phyloP scores from a whole-genome alignment of 2,797 vertebrate species.

The Lophotriccus pileatus region DNA sequence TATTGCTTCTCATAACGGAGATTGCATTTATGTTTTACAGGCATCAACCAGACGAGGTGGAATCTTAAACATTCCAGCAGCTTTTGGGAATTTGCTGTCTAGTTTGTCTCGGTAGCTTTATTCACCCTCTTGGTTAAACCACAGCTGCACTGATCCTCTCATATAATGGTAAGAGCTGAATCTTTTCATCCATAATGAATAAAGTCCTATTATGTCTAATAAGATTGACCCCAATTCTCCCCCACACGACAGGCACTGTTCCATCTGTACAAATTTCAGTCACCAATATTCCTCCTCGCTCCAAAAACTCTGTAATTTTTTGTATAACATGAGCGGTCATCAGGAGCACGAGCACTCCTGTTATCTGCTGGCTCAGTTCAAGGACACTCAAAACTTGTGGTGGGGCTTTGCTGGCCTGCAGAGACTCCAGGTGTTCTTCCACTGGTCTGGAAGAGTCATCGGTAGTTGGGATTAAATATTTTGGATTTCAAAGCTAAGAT shows the following conservation, averaged over 20 bases:
- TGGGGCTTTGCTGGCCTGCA: neutral
- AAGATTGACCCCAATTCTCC: conserved; percentile 36
- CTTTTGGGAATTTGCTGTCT: neutral
- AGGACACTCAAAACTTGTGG: neutral
- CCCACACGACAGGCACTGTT: neutral
- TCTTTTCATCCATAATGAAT: neutral
- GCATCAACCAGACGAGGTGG: neutral
- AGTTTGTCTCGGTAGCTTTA: neutral
- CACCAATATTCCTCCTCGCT: neutral
- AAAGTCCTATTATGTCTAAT: conserved; percentile 19
- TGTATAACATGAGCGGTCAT: neutral
- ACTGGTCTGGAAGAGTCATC: neutral
- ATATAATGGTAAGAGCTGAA: accelerated
- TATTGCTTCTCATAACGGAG: neutral
- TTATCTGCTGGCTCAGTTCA: neutral
- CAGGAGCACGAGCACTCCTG: accelerated
- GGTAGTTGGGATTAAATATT: neutral
- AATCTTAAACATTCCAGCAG: neutral
- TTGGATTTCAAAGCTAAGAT: neutral
- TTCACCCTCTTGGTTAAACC: neutral
- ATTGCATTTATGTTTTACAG: neutral
- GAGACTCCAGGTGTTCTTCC: neutral
- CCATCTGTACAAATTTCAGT: neutral
- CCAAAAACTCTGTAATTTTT: neutral
- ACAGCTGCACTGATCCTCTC: neutral